Percentiles rank a stretch among this genome's conserved stretches.
phyloP scores from a whole-genome alignment of 2,888 invertebrate genomes.

The Carterocephalus palaemon region DNA sequence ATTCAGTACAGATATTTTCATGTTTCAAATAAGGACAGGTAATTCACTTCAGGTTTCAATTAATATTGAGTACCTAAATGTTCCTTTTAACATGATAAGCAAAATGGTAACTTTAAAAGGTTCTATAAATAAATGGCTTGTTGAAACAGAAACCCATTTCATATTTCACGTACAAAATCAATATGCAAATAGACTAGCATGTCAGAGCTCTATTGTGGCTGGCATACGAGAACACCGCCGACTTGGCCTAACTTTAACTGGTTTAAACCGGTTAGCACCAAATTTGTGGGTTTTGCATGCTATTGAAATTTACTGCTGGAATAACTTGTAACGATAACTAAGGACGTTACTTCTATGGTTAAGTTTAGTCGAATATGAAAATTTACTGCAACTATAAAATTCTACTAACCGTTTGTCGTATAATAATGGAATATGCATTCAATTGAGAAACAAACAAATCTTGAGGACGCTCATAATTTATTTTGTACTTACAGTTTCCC shows the following conservation, averaged over 20 bases:
- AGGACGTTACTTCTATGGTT: conserved; percentile 30
- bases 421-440: too few species aligned
- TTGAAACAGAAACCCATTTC: conserved; percentile 23
- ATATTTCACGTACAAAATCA: conserved; percentile 50
- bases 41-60: too few species aligned
- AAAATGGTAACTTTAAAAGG: neutral
- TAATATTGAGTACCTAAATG: too few species aligned
- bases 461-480: too few species aligned
- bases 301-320: conserved; percentile 74
- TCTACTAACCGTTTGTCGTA: too few species aligned
- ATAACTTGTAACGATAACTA: conserved; percentile 52
- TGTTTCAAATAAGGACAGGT: too few species aligned
- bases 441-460: too few species aligned
- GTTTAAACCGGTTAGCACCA: conserved; percentile 54
- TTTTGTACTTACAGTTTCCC: too few species aligned
- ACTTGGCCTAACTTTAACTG: conserved; percentile 58
- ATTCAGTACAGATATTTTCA: too few species aligned
- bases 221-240: conserved; percentile 45
- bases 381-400: conserved; percentile 12
- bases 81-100: too few species aligned
- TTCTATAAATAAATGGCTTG: neutral
- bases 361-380: conserved; percentile 20
- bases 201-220: conserved; percentile 43
- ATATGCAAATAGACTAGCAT: conserved; percentile 55
- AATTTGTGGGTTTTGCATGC: conserved; percentile 71